A percentile compares a stretch with the other conserved stretches of the same genome.
Evolutionary conservation across 2,888 invertebrate species (phyloP).

Genomic region (Cryptocheilus praepositus): DNA sequence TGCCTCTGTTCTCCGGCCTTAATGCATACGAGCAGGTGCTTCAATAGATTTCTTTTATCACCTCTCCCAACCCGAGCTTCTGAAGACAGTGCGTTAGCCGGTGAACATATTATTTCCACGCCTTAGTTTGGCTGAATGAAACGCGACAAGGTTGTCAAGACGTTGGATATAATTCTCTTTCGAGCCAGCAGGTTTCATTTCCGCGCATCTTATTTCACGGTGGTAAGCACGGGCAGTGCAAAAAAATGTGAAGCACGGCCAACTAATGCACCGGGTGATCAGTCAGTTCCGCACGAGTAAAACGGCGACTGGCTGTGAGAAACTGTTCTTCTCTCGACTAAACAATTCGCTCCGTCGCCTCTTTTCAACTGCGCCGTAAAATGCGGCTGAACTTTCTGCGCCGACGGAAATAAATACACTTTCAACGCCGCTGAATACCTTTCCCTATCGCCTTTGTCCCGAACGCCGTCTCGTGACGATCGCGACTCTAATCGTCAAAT

Average conservation of each 20-base stretch:
- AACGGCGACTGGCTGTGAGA: no score
- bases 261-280: slow-evolving; percentile 8
- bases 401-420: no score
- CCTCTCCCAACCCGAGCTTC: slow-evolving; percentile 17
- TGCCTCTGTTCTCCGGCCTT: not conserved
- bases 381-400: no score
- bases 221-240: slow-evolving; percentile 9
- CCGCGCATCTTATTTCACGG: slow-evolving; percentile 16
- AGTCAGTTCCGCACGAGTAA: not conserved
- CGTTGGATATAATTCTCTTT: slow-evolving; percentile 15
- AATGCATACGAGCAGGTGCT: slow-evolving; percentile 11
- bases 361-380: no score
- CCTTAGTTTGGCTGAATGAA: slow-evolving; percentile 20
- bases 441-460: no score
- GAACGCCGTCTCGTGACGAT: no score
- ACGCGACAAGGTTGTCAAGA: slow-evolving; percentile 20
- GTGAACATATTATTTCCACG: slow-evolving; percentile 31
- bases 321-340: no score
- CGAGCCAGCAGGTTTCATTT: slow-evolving; percentile 8
- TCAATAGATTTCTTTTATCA: slow-evolving; percentile 9
- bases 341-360: no score
- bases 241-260: not conserved
- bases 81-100: slow-evolving; percentile 9
- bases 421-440: no score
- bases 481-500: no score